Percentiles rank a stretch among this genome's conserved stretches.
These are phyloP conservation scores for Trigoniulus corallinus DNA, from an alignment of 1,140 invertebrate species.

Conservation along the genomic window DNA sequence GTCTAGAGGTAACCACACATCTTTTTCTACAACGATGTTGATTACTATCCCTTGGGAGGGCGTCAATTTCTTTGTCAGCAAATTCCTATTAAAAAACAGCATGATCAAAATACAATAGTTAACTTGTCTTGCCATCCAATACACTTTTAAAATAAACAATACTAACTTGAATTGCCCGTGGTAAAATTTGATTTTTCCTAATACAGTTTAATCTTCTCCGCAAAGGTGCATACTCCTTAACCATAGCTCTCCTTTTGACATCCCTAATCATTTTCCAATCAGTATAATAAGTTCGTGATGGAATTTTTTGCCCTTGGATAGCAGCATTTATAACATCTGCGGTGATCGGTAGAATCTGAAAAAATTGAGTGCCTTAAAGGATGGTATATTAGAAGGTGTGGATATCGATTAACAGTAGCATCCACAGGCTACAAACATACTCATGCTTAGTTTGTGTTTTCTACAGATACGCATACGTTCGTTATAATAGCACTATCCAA, in stretches of 20 bases:
- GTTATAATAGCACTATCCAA: too few relatives aligned
- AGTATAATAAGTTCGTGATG: slow-evolving; percentile 37
- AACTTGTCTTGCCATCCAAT: not conserved
- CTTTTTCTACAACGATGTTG: slow-evolving; percentile 43
- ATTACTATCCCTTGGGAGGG: slow-evolving; percentile 54
- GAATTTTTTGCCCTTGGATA: slow-evolving; percentile 7
- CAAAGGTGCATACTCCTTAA: slow-evolving; percentile 47
- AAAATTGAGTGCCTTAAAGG: not conserved
- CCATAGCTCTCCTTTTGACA: slow-evolving; percentile 52
- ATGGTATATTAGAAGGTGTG: not conserved
- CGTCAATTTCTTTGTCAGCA: slow-evolving; percentile 51
- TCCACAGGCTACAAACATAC: too few relatives aligned
- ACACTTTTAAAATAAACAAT: not conserved
- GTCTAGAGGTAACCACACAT: slow-evolving; percentile 63
- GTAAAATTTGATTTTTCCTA: slow-evolving; percentile 62
- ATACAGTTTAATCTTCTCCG: slow-evolving; percentile 56
- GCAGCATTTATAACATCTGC: not conserved
- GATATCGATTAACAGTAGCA: too few relatives aligned
- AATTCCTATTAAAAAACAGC: slow-evolving; percentile 30
- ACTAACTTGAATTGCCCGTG: slow-evolving; percentile 42
- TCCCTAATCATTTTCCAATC: slow-evolving; percentile 65
- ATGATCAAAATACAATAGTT: not conserved
- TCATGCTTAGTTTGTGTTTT: too few relatives aligned
- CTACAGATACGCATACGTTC: too few relatives aligned
- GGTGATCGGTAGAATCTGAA: not conserved